These are phyloP conservation scores for Chymomyza amoena DNA, from an alignment of 2,888 invertebrate species.

Conservation along the genomic window DNA sequence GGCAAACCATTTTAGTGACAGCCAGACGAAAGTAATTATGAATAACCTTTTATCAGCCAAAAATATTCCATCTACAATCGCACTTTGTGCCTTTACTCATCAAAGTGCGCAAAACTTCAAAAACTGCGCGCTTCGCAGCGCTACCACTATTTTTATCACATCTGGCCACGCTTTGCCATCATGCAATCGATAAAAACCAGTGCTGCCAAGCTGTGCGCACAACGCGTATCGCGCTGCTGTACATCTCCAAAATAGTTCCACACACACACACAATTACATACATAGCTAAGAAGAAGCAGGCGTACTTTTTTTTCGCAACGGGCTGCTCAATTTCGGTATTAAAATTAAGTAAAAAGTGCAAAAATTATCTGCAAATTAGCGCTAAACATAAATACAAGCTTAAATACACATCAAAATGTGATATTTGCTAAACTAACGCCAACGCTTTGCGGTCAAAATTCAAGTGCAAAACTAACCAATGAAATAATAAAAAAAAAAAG, in stretches of 20 bases:
- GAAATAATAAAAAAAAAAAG: constrained; percentile 38
- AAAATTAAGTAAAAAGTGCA: constrained; percentile 51
- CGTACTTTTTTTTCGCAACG: constrained; percentile 59
- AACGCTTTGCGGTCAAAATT: constrained; percentile 48
- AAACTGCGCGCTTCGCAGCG: neutral
- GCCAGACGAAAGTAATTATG: neutral
- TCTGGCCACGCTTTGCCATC: constrained; percentile 14
- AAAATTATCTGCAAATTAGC: constrained; percentile 24
- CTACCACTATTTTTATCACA: constrained; percentile 9
- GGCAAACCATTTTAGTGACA: no score
- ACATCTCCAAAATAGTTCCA: constrained; percentile 1
- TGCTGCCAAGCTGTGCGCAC: neutral
- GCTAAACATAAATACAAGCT: constrained; percentile 26
- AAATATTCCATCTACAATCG: no score
- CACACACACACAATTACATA: neutral
- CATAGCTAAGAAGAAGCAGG: constrained; percentile 50
- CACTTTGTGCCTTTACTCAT: no score
- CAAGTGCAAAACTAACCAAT: constrained; percentile 52
- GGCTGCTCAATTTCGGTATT: constrained; percentile 45
- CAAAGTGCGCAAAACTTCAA: neutral
- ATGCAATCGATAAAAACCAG: neutral
- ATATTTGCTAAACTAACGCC: constrained; percentile 40
- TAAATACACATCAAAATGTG: constrained; percentile 53
- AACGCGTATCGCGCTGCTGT: neutral
- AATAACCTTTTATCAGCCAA: neutral